Evolutionary conservation across 2,113 vertebrate genomes (phyloP).

Genomic region (Perca flavescens): DNA sequence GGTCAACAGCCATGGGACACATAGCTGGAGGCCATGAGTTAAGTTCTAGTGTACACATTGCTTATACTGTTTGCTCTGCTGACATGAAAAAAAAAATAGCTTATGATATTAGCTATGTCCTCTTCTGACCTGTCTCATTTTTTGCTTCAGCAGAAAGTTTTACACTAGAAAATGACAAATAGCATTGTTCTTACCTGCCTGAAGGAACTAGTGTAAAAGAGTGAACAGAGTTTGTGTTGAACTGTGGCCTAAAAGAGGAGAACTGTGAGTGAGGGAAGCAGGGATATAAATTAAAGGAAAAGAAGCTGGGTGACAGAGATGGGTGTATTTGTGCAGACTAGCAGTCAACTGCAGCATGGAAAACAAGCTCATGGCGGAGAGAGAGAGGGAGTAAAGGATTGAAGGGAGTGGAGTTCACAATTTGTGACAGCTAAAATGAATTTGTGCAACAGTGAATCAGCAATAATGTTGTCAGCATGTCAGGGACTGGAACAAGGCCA

Average conservation of each 20-base stretch:
- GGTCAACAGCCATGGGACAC: constrained; percentile 8
- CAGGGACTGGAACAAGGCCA: neutral
- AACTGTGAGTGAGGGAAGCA: neutral
- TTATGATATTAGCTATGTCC: constrained; percentile 14
- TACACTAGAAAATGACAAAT: neutral
- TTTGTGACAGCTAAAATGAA: neutral
- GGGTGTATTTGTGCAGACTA: constrained; percentile 2
- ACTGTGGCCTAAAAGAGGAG: neutral
- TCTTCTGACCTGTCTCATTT: constrained; percentile 3
- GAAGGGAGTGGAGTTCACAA: neutral
- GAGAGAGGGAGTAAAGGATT: neutral
- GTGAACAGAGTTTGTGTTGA: neutral
- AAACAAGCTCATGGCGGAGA: neutral
- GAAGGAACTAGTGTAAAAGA: neutral
- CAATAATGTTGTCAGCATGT: too few relatives aligned
- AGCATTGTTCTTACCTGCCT: neutral
- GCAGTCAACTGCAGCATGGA: constrained; percentile 5
- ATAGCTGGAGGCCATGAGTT: constrained; percentile 5
- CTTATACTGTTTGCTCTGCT: constrained; percentile 30
- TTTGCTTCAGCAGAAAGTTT: neutral
- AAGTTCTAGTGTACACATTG: constrained; percentile 28
- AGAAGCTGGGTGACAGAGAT: constrained; percentile 16
- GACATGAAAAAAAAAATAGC: neutral
- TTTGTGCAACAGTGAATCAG: too few relatives aligned
- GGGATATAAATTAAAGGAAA: neutral